Conservation (phyloP, 1,140 invertebrate species). For the Patella vulgata region DNA sequence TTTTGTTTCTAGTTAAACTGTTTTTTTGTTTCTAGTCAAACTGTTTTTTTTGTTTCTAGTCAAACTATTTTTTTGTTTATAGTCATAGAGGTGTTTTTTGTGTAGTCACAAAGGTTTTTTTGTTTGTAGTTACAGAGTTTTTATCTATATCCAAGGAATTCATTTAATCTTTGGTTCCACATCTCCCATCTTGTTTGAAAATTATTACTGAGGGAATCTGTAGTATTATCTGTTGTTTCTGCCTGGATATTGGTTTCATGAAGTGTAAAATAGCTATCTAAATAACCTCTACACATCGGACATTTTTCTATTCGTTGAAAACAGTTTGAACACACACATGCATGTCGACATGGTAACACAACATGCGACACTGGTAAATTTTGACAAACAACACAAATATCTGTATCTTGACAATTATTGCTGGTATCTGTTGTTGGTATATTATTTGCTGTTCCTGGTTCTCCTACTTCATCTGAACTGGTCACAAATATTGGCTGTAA, state of each 20-base stretch:
- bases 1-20: too few species aligned
- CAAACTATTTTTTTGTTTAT: too few species aligned
- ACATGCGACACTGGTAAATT: conserved; percentile 79
- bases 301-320: conserved; percentile 68
- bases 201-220: conserved; percentile 1
- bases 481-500: conserved; percentile 20
- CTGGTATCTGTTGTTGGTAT: not conserved
- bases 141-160: conserved; percentile 44
- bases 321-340: conserved; percentile 78
- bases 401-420: not conserved
- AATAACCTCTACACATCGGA: conserved; percentile 83
- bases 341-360: conserved; percentile 83
- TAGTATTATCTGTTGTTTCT: not conserved
- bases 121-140: too few species aligned
- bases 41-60: too few species aligned
- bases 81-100: too few species aligned
- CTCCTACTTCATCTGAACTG: not conserved
- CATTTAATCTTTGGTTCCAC: conserved; percentile 41
- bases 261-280: conserved; percentile 77
- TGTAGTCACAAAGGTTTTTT: too few species aligned
- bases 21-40: too few species aligned
- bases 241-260: not conserved
- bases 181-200: conserved; percentile 22
- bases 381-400: conserved; percentile 80
- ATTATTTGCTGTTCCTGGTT: not conserved